Evolutionary conservation across 2,888 invertebrate genomes (phyloP).

Genomic region (Synergus laeviventris): DNA sequence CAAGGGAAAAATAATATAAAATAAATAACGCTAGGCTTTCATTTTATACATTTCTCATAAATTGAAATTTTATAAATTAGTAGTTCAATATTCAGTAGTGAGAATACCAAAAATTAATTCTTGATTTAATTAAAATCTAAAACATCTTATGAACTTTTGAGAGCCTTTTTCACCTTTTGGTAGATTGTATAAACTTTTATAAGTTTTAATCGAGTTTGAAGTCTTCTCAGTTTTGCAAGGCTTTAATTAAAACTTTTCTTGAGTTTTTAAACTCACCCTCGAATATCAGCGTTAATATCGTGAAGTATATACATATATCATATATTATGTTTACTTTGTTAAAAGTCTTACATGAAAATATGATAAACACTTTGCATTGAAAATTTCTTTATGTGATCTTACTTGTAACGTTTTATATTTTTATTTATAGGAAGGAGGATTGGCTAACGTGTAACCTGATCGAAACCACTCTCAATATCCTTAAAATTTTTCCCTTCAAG

Average conservation of each 20-base stretch:
- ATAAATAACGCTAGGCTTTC: too few species aligned
- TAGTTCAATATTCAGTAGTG: neutral
- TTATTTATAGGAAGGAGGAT: neutral
- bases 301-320: neutral
- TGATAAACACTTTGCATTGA: neutral
- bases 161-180: conserved; percentile 32
- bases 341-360: neutral
- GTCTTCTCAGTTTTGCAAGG: neutral
- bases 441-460: neutral
- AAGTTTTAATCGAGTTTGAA: conserved; percentile 27
- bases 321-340: neutral
- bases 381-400: neutral
- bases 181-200: conserved; percentile 6
- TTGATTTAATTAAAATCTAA: neutral
- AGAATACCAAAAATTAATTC: conserved; percentile 12
- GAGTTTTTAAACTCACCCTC: neutral
- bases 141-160: conserved; percentile 42
- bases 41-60: too few species aligned
- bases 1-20: neutral
- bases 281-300: conserved; percentile 6
- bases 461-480: conserved; percentile 13
- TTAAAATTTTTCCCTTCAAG: neutral
- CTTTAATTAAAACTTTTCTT: conserved; percentile 31
- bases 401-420: neutral
- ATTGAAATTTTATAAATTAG: too few species aligned